Conservation (phyloP, 2,113 vertebrate genomes). For the Notothenia rossii region DNA sequence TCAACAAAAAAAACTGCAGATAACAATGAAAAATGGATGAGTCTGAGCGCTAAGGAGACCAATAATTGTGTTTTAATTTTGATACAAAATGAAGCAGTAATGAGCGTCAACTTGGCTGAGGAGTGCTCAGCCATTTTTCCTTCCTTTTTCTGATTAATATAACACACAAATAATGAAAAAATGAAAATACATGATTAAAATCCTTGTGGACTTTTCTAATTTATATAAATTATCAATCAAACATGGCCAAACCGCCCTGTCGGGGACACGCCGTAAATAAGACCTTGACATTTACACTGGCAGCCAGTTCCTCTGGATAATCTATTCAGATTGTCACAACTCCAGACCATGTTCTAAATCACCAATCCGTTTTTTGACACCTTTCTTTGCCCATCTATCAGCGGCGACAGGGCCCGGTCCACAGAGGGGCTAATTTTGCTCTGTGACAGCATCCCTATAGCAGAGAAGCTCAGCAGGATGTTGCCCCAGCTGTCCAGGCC, state of each 20-base stretch:
- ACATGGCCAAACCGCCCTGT: constrained; percentile 7
- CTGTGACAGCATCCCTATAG: constrained; percentile 76
- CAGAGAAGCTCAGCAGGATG: constrained; percentile 78
- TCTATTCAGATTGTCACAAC: constrained; percentile 75
- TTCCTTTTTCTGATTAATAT: constrained; percentile 11
- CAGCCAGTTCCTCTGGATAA: constrained; percentile 52
- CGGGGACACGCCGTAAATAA: constrained; percentile 62
- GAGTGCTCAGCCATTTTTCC: constrained; percentile 30
- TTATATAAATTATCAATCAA: constrained; percentile 33
- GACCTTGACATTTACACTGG: constrained; percentile 56
- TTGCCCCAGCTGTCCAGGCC: constrained; percentile 84
- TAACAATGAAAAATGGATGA: constrained; percentile 69
- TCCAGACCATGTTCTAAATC: constrained; percentile 67
- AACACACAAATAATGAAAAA: constrained; percentile 38
- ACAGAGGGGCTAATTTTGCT: constrained; percentile 78
- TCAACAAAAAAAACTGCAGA: constrained; percentile 55
- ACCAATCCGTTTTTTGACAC: constrained; percentile 70
- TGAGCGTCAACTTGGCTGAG: constrained; percentile 27
- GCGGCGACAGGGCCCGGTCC: constrained; percentile 57
- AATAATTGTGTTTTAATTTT: constrained; percentile 41
- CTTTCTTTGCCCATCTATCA: constrained; percentile 72
- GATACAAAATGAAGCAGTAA: constrained; percentile 38
- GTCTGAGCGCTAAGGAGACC: constrained; percentile 37
- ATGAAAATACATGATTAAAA: constrained; percentile 55
- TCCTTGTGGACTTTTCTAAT: constrained; percentile 12